Evolutionary conservation across 2,888 invertebrate species (phyloP).

Genomic region (Myopa testacea): DNA sequence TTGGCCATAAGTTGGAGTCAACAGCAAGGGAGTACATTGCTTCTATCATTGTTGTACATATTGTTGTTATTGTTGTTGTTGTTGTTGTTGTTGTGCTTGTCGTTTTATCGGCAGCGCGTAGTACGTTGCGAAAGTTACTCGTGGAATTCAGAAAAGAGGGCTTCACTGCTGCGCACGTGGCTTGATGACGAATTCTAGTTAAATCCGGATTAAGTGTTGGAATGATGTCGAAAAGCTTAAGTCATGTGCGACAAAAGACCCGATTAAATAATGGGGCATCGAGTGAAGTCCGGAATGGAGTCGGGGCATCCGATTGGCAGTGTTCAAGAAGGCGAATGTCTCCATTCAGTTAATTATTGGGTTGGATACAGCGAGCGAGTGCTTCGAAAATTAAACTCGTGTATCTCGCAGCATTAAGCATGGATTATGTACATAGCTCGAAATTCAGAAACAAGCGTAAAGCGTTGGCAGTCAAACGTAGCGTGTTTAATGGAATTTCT

Average conservation of each 20-base stretch:
- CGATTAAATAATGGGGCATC: constrained; percentile 15
- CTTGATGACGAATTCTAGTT: constrained; percentile 38
- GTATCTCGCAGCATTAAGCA: constrained; percentile 8
- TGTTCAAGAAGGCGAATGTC: not conserved
- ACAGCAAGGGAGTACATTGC: not conserved
- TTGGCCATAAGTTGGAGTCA: constrained; percentile 22
- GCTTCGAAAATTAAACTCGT: constrained; percentile 1
- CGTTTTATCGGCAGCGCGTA: not conserved
- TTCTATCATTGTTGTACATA: not conserved
- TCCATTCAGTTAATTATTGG: constrained; percentile 18
- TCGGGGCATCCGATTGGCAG: not conserved
- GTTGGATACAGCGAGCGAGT: not conserved
- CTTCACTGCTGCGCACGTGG: constrained; percentile 22
- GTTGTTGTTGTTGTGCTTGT: constrained; percentile 8
- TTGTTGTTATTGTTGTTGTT: too few relatives aligned
- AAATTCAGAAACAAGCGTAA: not conserved
- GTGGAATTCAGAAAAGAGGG: not conserved
- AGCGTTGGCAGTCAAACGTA: not conserved
- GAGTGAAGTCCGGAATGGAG: not conserved
- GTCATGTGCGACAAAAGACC: constrained; percentile 41
- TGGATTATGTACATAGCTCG: constrained; percentile 8
- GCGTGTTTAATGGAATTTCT: not conserved
- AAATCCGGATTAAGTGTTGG: constrained; percentile 42
- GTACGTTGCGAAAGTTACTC: not conserved
- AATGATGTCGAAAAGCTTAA: constrained; percentile 42